Evolutionary conservation across 2,113 vertebrate species (phyloP), one percentile per base, ranked within the genome.

Genomic region (Martes martes): DNA sequence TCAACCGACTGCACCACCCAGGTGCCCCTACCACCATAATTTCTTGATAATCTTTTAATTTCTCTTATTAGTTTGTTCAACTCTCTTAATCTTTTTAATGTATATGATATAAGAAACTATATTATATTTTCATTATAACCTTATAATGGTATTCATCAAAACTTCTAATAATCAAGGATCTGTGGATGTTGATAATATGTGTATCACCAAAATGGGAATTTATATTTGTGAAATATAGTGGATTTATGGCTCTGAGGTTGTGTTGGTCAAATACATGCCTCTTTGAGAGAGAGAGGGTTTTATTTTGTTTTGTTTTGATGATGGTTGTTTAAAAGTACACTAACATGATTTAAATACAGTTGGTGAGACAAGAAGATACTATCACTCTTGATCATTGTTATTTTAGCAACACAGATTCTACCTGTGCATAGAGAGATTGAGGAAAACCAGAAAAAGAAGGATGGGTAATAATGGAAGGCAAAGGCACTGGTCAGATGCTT

Each of bases 211-310:
- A 57, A 82, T 89, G 86, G 83, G 45, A 78, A 80, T 26, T 78
- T 36, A 78, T 86, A 80, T 78, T n/a, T 89, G 16, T 73, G 78
- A 91, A 79, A 59, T 26, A 28, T n/a, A 36, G 36, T 82, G 28
- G 89, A n/a, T 86, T 96, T 93, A 63, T 96, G 52, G 63, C n/a
- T 91, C 63, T 92, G 19, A 90, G 33, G 16, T 96, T 81, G 78
- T 85, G 63, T 95, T 94, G 80, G 52, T 83, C 42, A 92, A 86
- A 82, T 94, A 90, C 74, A 80, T 91, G 67, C 69, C 57, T 55
- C 31, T 96, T 84, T 79, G 73, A 97, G 61, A 61, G 76, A 76
- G 52, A 67, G 47, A 59, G 47, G 50, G 11, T 23, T 59, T 6
- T 65, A 13, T 61, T 61, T 61, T 61, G 36, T 39, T 73, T 42